Conservation (phyloP, 1,140 invertebrate genomes). For the Drosophila trapezifrons region DNA sequence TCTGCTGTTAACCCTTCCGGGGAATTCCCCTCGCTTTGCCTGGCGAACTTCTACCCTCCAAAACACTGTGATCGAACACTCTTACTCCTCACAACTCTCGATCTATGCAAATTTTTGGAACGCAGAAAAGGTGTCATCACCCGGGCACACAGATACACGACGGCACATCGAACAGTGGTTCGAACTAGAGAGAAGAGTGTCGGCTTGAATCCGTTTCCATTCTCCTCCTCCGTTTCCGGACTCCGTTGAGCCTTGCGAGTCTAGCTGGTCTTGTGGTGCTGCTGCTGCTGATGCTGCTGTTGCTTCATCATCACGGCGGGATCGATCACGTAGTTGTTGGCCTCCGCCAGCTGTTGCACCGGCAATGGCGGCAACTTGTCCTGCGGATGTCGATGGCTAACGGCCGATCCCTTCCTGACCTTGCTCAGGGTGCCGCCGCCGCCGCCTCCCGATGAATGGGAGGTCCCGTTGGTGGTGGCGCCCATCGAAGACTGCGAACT, state of each 20-base stretch:
- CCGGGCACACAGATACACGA: constrained; percentile 38
- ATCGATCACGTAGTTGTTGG: constrained; percentile 84
- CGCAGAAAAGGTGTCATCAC: constrained; percentile 16
- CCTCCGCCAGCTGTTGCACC: constrained; percentile 77
- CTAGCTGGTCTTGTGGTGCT: constrained; percentile 53
- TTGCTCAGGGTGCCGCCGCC: constrained; percentile 85
- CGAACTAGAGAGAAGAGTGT: constrained; percentile 71
- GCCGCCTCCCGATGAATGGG: constrained; percentile 4
- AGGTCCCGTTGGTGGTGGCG: constrained; percentile 14
- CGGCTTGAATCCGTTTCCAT: constrained; percentile 24
- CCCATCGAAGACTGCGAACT: neutral
- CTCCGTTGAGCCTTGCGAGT: constrained; percentile 12
- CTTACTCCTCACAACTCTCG: constrained; percentile 10
- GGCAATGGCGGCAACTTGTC: constrained; percentile 85
- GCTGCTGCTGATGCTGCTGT: constrained; percentile 66
- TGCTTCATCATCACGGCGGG: constrained; percentile 76
- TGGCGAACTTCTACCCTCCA: constrained; percentile 46
- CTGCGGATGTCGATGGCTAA: constrained; percentile 86
- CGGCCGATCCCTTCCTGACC: constrained; percentile 85
- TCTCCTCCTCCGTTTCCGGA: constrained; percentile 22
- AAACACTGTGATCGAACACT: constrained; percentile 72
- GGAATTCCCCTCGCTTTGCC: constrained; percentile 6
- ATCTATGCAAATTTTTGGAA: constrained; percentile 67
- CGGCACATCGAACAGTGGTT: constrained; percentile 22
- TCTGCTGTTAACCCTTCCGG: constrained; percentile 13